Evolutionary conservation across 1,140 invertebrate genomes (phyloP).

Genomic region (Leptoteleia sp.): DNA sequence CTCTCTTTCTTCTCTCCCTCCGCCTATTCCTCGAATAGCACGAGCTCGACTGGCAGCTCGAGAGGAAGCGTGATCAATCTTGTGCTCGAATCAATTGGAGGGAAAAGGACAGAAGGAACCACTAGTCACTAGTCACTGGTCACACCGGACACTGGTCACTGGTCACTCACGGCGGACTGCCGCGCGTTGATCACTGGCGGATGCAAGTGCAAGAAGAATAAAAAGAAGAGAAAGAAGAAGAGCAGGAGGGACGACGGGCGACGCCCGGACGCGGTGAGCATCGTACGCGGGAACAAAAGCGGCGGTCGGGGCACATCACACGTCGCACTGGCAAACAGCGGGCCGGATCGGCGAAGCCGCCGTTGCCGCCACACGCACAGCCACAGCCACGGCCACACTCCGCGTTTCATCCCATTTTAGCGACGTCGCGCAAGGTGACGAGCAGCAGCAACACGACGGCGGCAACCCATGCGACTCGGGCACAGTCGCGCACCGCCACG

Average conservation of each 20-base stretch:
- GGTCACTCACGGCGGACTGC: slow-evolving; percentile 51
- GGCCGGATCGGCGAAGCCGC: slow-evolving; percentile 38
- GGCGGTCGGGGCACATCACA: slow-evolving; percentile 17
- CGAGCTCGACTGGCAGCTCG: no score
- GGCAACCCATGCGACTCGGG: slow-evolving; percentile 34
- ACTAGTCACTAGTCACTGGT: slow-evolving; percentile 70
- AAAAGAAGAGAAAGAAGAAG: slow-evolving; percentile 57
- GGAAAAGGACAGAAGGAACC: slow-evolving; percentile 23
- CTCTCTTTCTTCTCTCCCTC: not conserved
- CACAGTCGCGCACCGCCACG: slow-evolving; percentile 31
- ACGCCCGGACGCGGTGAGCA: not conserved
- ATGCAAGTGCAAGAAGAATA: not conserved
- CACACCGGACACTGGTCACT: slow-evolving; percentile 49
- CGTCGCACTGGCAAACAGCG: slow-evolving; percentile 25
- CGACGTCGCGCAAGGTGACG: slow-evolving; percentile 53
- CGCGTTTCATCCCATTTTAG: slow-evolving; percentile 74
- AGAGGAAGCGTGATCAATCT: no score
- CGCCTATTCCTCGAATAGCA: no score
- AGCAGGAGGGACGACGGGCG: slow-evolving; percentile 34
- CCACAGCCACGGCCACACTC: slow-evolving; percentile 63
- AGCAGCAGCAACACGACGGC: slow-evolving; percentile 35
- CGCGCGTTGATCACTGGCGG: not conserved
- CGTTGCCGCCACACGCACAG: slow-evolving; percentile 68
- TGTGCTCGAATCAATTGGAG: no score
- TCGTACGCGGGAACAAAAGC: slow-evolving; percentile 1